A percentile compares a stretch with the other conserved stretches of the same genome.
Evolutionary conservation across 1,140 invertebrate genomes (phyloP).

Genomic region (Sitobion miscanthi): DNA sequence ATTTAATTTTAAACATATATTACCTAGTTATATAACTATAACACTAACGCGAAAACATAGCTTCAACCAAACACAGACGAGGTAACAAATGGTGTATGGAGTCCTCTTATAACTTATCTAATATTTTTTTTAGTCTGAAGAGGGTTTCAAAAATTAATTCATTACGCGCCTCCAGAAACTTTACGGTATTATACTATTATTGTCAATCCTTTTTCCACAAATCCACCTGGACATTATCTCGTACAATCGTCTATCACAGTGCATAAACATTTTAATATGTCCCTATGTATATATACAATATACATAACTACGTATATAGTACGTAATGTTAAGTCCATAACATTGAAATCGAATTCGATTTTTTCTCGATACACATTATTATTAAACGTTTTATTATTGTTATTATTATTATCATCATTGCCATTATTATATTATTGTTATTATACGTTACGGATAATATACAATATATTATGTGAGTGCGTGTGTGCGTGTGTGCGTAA

Average conservation of each 20-base stretch:
- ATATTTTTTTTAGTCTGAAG: not conserved
- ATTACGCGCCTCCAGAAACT: not conserved
- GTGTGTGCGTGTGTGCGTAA: not conserved
- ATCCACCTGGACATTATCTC: not conserved
- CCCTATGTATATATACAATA: no score
- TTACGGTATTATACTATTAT: not conserved
- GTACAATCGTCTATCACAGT: no score
- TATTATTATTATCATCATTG: not conserved
- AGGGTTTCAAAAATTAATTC: not conserved
- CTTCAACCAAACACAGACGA: not conserved
- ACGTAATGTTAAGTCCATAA: not conserved
- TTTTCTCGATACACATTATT: not conserved
- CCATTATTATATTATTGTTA: not conserved
- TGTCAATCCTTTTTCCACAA: not conserved
- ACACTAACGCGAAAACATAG: not conserved
- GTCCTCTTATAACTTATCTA: not conserved
- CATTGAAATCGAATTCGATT: not conserved
- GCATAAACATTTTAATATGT: not conserved
- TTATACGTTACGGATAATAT: not conserved
- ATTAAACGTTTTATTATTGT: not conserved
- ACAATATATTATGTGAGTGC: not conserved
- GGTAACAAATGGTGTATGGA: not conserved
- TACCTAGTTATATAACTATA: not conserved
- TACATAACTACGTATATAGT: not conserved
- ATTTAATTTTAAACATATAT: not conserved